Evolutionary conservation across 1,140 invertebrate species (phyloP), one percentile per base, ranked within the genome.

Genomic region (Halesus radiatus): DNA sequence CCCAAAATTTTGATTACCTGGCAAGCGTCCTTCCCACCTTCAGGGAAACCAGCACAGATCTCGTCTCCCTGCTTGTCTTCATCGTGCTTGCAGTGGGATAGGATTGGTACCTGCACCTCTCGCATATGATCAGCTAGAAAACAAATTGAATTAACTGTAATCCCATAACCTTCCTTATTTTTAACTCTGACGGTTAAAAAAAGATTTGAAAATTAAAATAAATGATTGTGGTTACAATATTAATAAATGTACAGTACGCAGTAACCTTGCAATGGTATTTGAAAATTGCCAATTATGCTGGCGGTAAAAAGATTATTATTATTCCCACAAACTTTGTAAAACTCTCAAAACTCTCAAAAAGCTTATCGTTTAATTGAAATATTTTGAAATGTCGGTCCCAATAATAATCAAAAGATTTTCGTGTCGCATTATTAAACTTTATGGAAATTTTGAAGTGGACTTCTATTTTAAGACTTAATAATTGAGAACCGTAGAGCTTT

Each of bases 11-110:
- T 3, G 15, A 18, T 80, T 70, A 78, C 89, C 87, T 95, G 94
- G 85, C 96, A 97, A 3, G 96, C 92, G 87, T 97, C 96, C 85
- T 91, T 92, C 2, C 94, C 94, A 22, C 96, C 96, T 87, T 92
- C 90, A 3, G 85, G 80, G 76, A 92, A 89, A 0, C 96, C 95
- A 3, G 95, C 95, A 87, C 96, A 96, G 68, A 97, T 93, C 86
- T 92, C 91, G 45, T 91, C 90, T 0, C 92, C 91, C 26, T 90
- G 89, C 80, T 87, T 85, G 86, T 95, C 94, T 45, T 90, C 87
- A 6, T 84, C 78, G 76, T 93, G 89, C 66, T 90, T 92, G 84
- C 94, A 95, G 1, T 88, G 78, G 1, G 86, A 76, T 84, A 92
- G 85, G 83, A 94, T 91, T 53, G 93, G 93, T 1, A 95, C 88